Base-by-base conservation (phyloP, 2,888 invertebrate species). In the Molorchus minor region DNA sequence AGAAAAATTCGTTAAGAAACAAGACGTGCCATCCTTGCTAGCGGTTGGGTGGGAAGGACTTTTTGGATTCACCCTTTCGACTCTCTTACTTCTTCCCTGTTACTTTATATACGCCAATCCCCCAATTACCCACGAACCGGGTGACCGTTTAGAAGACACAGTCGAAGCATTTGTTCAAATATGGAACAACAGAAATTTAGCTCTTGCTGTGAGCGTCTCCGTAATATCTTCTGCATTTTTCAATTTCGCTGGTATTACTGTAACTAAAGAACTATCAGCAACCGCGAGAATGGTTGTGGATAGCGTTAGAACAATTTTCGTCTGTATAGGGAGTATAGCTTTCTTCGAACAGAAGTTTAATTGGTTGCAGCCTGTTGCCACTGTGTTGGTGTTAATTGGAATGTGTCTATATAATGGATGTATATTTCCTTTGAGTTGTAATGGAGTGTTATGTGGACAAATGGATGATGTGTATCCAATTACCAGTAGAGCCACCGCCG, bases 21-120 rank as follows among this genome's bases (percentile, higher is more conserved):
- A 89, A 69, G 92, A 94, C 79, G 92, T 96, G 36, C 92, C 94
- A 0, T 88, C 96, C 0, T 81, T 97, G 60, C 92, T 93, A 78
- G 96, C 93, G 3, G 92, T 95, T 16, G 97, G 97, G 3, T 94
- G 92, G 90, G 96, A 97, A 84, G 95, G 94, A 80, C 74, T 91
- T 13, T 93, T 90, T 79, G 93, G 92, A 16, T 85, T 90, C 60
- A 47, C 80, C 3, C 84, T 86, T 0, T 82, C 90, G 15, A 80
- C 84, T 3, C 41, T 88, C 0, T 77, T 90, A 10, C 84, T 90
- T 68, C 80, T 92, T 51, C 90, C 91, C 0, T 88, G 96, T 80
- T 93, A 94, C 82, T 96, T 86, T 82, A 84, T 90, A 53, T 86
- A 87, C 2, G 90, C 89, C 12, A 86, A 88, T 1, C 82, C 85